Evolutionary conservation across 2,888 invertebrate species (phyloP), one percentile per base, ranked within the genome.

Genomic region (Bunonema sp.): DNA sequence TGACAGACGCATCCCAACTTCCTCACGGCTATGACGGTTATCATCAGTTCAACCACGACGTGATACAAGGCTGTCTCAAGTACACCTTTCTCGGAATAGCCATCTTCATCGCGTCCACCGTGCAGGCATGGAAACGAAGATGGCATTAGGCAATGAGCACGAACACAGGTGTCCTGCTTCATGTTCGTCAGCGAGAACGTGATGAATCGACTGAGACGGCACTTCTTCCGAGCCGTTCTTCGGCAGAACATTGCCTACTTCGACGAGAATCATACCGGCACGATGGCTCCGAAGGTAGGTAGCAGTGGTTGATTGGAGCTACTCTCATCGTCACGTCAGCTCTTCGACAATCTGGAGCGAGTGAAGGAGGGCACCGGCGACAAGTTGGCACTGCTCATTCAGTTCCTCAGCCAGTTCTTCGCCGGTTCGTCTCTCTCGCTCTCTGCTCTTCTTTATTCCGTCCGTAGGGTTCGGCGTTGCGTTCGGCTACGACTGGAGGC

Each of bases 241-340:
- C 50, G 68, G 4, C 72, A 72, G 46, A 70, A 72, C 44, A 71
- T 71, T 41, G 59, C 66, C 16, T 72, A 71, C 71, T 72, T 68
- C 54, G 72, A 72, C 50, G 67, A 63, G 20, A 70, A 72, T 46
- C 69, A 71, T 42, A 69, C 69, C n/a, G 74, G 74, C 28, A 72
- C 74, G 46, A 59, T 75, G 33, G 70, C 72, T 2, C 69, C 70
- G 3, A 72, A 73, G 50, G 58, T 75, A 12, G 8, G 16, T 5
- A 10, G 18, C 12, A 15, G 33, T 34, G 10, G 7, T 34, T 26
- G 8, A 26, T 8, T 26, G 28, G 8, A 26, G 12, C 28, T 26
- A 26, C 28, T 10, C 28, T 10, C 12, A 26, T 26, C 8, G 12
- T 10, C 8, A 26, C 28, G 12, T 10, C 28, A 10, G 8, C 12